These are phyloP conservation scores for Antheraea yamamai DNA, from an alignment of 2,888 invertebrate genomes.

Conservation along the genomic window DNA sequence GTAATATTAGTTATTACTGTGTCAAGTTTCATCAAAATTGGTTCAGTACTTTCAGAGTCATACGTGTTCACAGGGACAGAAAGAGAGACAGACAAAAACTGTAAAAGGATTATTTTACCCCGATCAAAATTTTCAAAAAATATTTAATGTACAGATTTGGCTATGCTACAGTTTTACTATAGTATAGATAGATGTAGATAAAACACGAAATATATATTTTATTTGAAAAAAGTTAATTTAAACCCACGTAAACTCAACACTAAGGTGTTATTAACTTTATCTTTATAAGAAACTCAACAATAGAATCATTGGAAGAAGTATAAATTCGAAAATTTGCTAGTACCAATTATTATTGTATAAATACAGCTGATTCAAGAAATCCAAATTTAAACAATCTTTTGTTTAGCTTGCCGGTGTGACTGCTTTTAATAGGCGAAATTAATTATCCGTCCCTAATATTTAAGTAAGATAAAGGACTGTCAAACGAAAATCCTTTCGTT, in stretches of 20 bases:
- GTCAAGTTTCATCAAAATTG: too few relatives aligned
- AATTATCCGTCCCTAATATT: conserved; percentile 25
- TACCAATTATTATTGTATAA: neutral
- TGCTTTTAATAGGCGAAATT: conserved; percentile 28
- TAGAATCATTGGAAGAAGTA: neutral
- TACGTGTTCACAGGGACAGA: too few relatives aligned
- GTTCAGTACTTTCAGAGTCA: too few relatives aligned
- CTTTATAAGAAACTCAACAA: too few relatives aligned
- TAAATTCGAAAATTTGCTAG: neutral
- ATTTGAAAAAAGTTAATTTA: neutral
- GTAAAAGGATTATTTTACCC: too few relatives aligned
- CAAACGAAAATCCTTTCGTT: conserved; percentile 23
- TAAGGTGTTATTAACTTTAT: neutral
- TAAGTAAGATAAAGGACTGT: conserved; percentile 25
- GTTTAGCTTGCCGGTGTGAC: conserved; percentile 17
- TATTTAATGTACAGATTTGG: too few relatives aligned
- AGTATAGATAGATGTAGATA: too few relatives aligned
- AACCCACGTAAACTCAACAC: neutral
- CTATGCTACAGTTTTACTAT: too few relatives aligned
- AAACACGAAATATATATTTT: too few relatives aligned
- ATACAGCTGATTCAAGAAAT: conserved; percentile 17
- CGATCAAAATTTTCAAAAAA: too few relatives aligned
- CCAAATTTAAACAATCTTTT: conserved; percentile 19
- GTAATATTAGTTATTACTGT: too few relatives aligned
- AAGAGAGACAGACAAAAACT: too few relatives aligned